Base-by-base conservation (phyloP, 2,888 invertebrate species). In the Eledone cirrhosa region DNA sequence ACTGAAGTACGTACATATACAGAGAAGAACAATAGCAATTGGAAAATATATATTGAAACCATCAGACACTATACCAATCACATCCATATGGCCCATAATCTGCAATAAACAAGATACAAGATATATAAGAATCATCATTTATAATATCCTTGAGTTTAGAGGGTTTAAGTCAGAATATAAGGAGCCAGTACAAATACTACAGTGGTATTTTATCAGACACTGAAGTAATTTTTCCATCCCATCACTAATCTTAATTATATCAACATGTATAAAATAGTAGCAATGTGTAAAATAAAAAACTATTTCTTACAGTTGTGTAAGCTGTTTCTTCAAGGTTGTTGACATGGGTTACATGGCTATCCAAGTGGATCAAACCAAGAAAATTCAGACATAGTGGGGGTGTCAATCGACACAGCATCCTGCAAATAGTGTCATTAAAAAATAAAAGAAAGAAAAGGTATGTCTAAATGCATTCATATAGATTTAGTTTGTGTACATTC, bases 41-140 rank as follows among this genome's bases (percentile, higher is more conserved):
- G 99, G 99, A 91, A 99, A 98, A 92, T 99, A 99, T 79, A 99
- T 95, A 92, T 99, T 99, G 92, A 99, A 99, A 14, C 99, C 99
- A 90, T 98, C 96, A 0, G 98, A 95, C 84, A 99, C 96, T 81
- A 99, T 96, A 47, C 96, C 95, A 79, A 99, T 94, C 0, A 99
- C 97, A 91, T 99, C 98, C 97, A 99, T 97, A 90, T 99, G 99
- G 0, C 99, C 99, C 99, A 99, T 99, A 85, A 98, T 94, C 94
- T 92, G 85, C 74, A 87, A 82, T 79, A 77, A 74, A 75, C 77
- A 80, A 29, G 72, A 80, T 59, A 47, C 69, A 63, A 22, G 33
- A 69, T 41, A 41, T 41, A 41, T 41, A 41, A 41, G 3, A 41
- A 41, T 41, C 1, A 8, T 3, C 41, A 41, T 41, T 41, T 41